Evolutionary conservation across 2,888 invertebrate genomes (phyloP).

Genomic region (Diploptera punctata): DNA sequence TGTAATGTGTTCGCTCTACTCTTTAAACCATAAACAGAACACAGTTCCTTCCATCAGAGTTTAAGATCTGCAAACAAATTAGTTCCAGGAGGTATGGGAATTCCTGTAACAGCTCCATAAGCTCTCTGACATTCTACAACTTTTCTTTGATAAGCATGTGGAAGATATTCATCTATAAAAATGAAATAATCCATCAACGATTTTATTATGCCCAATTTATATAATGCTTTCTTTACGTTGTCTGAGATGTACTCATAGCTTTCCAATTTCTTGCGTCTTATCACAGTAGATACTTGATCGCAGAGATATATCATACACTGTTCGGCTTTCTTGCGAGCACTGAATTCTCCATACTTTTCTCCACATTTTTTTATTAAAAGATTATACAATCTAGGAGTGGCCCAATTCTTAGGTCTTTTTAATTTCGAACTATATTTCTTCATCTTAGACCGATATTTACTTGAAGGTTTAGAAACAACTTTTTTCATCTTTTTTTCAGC

Average conservation of each 20-base stretch:
- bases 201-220: conserved; percentile 4
- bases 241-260: neutral
- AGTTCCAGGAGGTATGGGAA: neutral
- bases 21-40: too few relatives aligned
- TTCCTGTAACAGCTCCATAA: neutral
- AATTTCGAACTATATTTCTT: neutral
- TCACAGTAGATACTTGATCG: conserved; percentile 2
- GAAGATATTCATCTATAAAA: conserved; percentile 24
- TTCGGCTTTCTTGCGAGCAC: neutral
- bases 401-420: neutral
- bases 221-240: neutral
- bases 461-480: too few relatives aligned
- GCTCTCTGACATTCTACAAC: neutral
- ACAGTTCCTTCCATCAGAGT: too few relatives aligned
- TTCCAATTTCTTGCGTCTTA: neutral
- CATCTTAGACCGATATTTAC: too few relatives aligned
- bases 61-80: conserved; percentile 4
- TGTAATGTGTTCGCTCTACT: too few relatives aligned
- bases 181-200: conserved; percentile 12
- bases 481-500: too few relatives aligned
- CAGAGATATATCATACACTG: neutral
- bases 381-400: neutral
- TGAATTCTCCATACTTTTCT: neutral
- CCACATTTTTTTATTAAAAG: neutral
- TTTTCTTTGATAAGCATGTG: neutral